Conservation (phyloP, 2,888 invertebrate species). For the Noctua comes region DNA sequence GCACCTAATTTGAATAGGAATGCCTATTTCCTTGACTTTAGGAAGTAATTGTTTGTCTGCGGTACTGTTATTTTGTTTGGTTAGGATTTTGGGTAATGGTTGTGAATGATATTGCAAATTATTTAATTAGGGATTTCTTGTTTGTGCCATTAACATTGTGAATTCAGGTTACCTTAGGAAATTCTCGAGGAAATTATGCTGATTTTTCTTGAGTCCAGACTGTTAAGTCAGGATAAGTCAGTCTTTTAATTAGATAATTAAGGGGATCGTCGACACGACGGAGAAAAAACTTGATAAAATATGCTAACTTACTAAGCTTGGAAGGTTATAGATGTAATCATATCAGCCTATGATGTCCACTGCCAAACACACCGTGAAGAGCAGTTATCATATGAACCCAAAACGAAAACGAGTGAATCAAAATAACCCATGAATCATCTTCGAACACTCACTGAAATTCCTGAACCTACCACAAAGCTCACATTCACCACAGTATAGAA, state of each 20-base stretch:
- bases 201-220: neutral
- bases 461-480: slow-evolving; percentile 29
- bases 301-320: neutral
- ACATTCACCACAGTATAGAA: slow-evolving; percentile 15
- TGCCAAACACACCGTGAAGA: neutral
- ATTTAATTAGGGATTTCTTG: slow-evolving; percentile 22
- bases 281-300: neutral
- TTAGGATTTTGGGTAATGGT: slow-evolving; percentile 32
- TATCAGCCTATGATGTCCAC: neutral
- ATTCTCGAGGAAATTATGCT: neutral
- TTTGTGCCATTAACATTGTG: neutral
- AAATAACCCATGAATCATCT: slow-evolving; percentile 41
- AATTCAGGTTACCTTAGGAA: neutral
- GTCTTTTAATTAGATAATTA: neutral
- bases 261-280: neutral
- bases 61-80: slow-evolving; percentile 32
- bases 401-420: neutral
- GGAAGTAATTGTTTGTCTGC: slow-evolving; percentile 27
- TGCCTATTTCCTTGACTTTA: slow-evolving; percentile 50
- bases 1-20: slow-evolving; percentile 58
- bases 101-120: slow-evolving; percentile 36
- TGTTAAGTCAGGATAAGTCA: neutral
- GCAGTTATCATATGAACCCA: neutral
- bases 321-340: neutral
- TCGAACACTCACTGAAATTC: slow-evolving; percentile 26